Conservation (phyloP, 92 coral and sea anemone genomes). For the Umimayanthus chanpuru region DNA sequence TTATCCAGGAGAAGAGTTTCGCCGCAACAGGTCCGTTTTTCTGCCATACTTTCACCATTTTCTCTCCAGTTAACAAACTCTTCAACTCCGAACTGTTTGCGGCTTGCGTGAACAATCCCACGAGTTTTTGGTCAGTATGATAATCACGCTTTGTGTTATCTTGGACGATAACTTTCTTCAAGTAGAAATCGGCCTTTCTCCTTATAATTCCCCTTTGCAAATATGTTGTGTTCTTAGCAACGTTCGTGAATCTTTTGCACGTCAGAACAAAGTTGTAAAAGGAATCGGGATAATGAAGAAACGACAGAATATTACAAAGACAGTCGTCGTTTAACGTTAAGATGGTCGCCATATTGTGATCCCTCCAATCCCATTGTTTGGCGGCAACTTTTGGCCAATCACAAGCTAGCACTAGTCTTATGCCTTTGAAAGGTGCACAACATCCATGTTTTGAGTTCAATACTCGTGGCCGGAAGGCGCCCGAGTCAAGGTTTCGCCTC, state of each 20-base stretch:
- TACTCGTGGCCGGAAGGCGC: too few relatives aligned
- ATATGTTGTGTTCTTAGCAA: slow-evolving; percentile 36
- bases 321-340: slow-evolving; percentile 53
- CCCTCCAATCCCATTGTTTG: background rate
- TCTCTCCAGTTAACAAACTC: slow-evolving; percentile 30
- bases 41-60: slow-evolving; percentile 55
- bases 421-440: too few relatives aligned
- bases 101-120: slow-evolving; percentile 21
- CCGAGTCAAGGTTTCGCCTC: too few relatives aligned
- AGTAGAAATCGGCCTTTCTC: slow-evolving; percentile 54
- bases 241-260: slow-evolving; percentile 50
- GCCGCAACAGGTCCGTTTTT: slow-evolving; percentile 73
- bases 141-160: background rate
- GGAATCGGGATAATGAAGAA: slow-evolving; percentile 20
- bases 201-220: slow-evolving; percentile 44
- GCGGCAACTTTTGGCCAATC: slow-evolving; percentile 16
- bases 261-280: slow-evolving; percentile 49
- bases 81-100: slow-evolving; percentile 23
- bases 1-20: slow-evolving; percentile 64
- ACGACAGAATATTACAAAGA: slow-evolving; percentile 39
- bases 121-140: background rate
- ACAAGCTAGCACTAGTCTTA: slow-evolving; percentile 25
- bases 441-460: too few relatives aligned
- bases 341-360: slow-evolving; percentile 50
- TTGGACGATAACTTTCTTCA: slow-evolving; percentile 35